phyloP scores from a whole-genome alignment of 2,113 vertebrate species.

The Pygoscelis adeliae region DNA sequence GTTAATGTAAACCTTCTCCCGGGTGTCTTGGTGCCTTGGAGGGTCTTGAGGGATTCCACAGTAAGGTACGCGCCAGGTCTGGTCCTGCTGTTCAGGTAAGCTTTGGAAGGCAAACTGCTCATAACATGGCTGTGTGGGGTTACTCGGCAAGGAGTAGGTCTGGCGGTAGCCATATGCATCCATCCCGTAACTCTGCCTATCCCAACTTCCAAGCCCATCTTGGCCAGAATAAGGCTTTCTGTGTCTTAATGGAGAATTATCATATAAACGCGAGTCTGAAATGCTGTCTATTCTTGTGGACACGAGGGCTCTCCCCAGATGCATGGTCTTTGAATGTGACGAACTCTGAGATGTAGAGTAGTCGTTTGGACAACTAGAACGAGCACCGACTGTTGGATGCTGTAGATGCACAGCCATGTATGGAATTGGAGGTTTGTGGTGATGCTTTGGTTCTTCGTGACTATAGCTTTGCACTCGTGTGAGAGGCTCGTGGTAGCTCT shows the following conservation, averaged over 20 bases:
- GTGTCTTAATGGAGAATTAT: conserved; percentile 79
- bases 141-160: conserved; percentile 77
- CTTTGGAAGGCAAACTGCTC: conserved; percentile 90
- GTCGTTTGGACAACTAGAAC: conserved; percentile 89
- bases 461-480: conserved; percentile 82
- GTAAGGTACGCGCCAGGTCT: conserved; percentile 83
- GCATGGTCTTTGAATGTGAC: conserved; percentile 76
- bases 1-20: conserved; percentile 91
- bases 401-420: conserved; percentile 86
- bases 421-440: conserved; percentile 82
- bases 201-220: conserved; percentile 83
- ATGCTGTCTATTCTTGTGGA: conserved; percentile 86
- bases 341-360: conserved; percentile 79
- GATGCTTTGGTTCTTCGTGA: conserved; percentile 85
- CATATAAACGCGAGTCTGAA: conserved; percentile 90
- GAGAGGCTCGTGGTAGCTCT: conserved; percentile 82
- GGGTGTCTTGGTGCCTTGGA: conserved; percentile 79
- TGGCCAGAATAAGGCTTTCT: conserved; percentile 82
- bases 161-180: conserved; percentile 85
- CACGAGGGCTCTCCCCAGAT: conserved; percentile 82
- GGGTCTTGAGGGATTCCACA: conserved; percentile 80
- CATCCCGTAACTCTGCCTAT: conserved; percentile 72
- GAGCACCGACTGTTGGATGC: conserved; percentile 78
- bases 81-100: conserved; percentile 85
- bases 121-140: conserved; percentile 79